Evolutionary conservation across 2,888 invertebrate species (phyloP).

Genomic region (Julus scanicus): DNA sequence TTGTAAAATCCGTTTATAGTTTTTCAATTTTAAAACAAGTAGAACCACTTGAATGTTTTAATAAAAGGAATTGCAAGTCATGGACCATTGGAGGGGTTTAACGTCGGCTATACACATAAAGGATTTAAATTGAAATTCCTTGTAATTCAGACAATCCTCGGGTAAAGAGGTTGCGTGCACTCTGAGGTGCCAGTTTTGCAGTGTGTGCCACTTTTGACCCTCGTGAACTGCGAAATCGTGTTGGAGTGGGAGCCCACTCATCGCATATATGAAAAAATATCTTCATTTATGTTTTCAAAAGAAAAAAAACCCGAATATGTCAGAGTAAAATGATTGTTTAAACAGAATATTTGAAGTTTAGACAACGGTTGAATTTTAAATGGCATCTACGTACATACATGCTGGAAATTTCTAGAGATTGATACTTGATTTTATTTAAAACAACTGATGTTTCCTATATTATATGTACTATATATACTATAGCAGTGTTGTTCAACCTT

Average conservation of each 20-base stretch:
- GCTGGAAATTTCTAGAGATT: too few species aligned
- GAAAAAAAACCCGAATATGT: neutral
- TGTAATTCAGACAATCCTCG: slow-evolving; percentile 28
- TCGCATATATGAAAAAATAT: neutral
- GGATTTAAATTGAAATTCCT: slow-evolving; percentile 38
- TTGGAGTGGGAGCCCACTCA: neutral
- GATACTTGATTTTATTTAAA: too few species aligned
- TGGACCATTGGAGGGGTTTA: slow-evolving; percentile 5
- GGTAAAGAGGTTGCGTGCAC: slow-evolving; percentile 39
- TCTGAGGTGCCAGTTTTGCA: slow-evolving; percentile 17
- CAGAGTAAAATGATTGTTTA: neutral
- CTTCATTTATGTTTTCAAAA: neutral
- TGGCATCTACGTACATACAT: neutral
- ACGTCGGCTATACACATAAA: slow-evolving; percentile 27
- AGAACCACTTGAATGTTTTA: slow-evolving; percentile 4
- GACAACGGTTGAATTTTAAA: neutral
- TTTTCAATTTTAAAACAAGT: slow-evolving; percentile 38
- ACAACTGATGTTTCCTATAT: too few species aligned
- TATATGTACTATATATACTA: too few species aligned
- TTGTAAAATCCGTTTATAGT: neutral
- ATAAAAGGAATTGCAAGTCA: slow-evolving; percentile 13
- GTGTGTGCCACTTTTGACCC: slow-evolving; percentile 2
- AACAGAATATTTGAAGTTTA: neutral
- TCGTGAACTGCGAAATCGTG: slow-evolving; percentile 21
- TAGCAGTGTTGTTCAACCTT: too few species aligned